These are phyloP conservation scores for Drosophila leontia DNA, from an alignment of 1,140 invertebrate genomes.

Conservation along the genomic window DNA sequence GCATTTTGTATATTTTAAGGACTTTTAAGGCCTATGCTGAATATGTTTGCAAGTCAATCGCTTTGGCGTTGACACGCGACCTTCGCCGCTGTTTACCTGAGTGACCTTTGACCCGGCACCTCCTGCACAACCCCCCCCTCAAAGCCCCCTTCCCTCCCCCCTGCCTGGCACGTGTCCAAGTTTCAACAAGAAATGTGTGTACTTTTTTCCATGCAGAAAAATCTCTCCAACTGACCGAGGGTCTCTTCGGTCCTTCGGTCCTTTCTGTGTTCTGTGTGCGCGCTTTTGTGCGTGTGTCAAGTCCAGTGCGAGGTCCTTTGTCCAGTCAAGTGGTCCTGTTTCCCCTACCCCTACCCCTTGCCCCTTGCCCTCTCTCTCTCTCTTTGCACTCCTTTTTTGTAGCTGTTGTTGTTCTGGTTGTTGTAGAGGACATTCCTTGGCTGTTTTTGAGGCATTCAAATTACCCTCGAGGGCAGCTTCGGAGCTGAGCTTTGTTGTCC, in stretches of 20 bases:
- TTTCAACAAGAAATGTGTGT: not conserved
- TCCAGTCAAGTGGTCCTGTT: constrained; percentile 69
- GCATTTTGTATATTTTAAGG: not conserved
- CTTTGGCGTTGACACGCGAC: constrained; percentile 29
- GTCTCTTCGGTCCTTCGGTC: not conserved
- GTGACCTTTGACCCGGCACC: constrained; percentile 49
- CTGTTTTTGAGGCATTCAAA: constrained; percentile 61
- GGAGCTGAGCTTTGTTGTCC: constrained; percentile 58
- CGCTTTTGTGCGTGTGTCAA: constrained; percentile 77
- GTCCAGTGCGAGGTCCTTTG: constrained; percentile 72
- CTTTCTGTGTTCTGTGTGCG: not conserved
- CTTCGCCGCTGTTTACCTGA: constrained; percentile 21
- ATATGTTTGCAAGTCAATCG: constrained; percentile 24
- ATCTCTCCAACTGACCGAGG: constrained; percentile 14
- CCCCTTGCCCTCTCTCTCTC: not conserved
- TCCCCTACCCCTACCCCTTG: not conserved
- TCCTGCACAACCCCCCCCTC: not conserved
- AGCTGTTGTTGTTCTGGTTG: constrained; percentile 1
- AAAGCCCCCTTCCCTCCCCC: not conserved
- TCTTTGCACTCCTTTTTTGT: constrained; percentile 5
- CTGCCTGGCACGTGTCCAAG: constrained; percentile 11
- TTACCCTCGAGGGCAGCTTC: constrained; percentile 75
- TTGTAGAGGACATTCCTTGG: constrained; percentile 33
- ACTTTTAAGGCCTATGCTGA: constrained; percentile 19
- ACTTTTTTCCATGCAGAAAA: not conserved